Conservation (phyloP, 2,113 vertebrate genomes). For the Phalacrocorax aristotelis region DNA sequence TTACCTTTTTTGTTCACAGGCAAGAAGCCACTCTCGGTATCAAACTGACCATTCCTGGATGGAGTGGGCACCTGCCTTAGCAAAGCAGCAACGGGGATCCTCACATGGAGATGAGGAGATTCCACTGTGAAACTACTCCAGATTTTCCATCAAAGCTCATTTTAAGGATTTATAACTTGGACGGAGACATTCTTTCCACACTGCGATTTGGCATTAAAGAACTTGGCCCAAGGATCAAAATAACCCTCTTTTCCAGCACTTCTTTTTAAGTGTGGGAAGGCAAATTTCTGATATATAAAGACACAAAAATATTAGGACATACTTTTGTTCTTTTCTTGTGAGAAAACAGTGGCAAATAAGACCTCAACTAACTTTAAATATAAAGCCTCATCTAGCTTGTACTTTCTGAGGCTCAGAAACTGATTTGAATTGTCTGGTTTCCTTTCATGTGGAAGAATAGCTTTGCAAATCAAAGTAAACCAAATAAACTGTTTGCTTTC, state of each 20-base stretch:
- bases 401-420: background rate
- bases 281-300: slow-evolving; percentile 33
- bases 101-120: background rate
- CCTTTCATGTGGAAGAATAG: background rate
- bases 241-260: slow-evolving; percentile 19
- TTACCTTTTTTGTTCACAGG: background rate
- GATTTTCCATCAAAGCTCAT: slow-evolving; percentile 56
- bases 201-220: slow-evolving; percentile 42
- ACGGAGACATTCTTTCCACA: slow-evolving; percentile 45
- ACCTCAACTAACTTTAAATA: background rate
- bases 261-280: slow-evolving; percentile 15
- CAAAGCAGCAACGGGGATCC: background rate
- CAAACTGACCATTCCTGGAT: background rate
- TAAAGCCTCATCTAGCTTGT: background rate
- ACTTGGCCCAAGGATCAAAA: slow-evolving; percentile 56
- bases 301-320: slow-evolving; percentile 8
- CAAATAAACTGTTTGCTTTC: background rate
- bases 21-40: background rate
- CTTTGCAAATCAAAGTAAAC: slow-evolving; percentile 19
- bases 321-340: background rate
- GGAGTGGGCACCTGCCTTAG: background rate
- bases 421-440: slow-evolving; percentile 3
- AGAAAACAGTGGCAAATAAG: background rate
- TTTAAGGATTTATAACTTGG: slow-evolving; percentile 58
- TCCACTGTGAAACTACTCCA: slow-evolving; percentile 23